Evolutionary conservation across 2,113 vertebrate genomes (phyloP), one percentile per base, ranked within the genome.

Genomic region (Melanostigma gelatinosum): DNA sequence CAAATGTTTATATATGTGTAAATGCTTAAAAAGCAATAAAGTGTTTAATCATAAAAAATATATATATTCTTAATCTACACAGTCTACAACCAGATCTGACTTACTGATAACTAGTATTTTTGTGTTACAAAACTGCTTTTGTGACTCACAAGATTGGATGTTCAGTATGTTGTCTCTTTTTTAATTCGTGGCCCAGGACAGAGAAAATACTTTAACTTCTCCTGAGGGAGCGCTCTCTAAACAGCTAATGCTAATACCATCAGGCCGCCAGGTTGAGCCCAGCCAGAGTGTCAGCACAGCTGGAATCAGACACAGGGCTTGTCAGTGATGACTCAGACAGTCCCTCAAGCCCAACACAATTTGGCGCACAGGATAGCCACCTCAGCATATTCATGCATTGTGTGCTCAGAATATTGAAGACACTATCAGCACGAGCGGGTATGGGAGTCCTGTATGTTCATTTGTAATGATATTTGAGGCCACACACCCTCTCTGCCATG

Each of bases 271-370:
- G 83, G 83, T 85, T 78, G 64, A 85, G 34, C 46, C 60, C 34
- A 69, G 79, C 63, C 60, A 15, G 69, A 85, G 73, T 79, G 78
- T 84, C 70, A 79, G 79, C 79, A 79, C 55, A 77, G 83, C 82
- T 84, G 83, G 80, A 90, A 90, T 89, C 86, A 87, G 69, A 88
- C 66, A 40, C 69, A 55, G 70, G 75, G 77, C 85, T 79, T 81
- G 90, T 90, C 88, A 89, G 71, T 69, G 82, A 86, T 91, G 89
- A 89, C 84, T 90, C 91, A 92, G 84, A 85, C 79, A 44, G 86
- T 89, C 88, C 90, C 92, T 90, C 79, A 92, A 86, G 87, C 82
- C 85, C 86, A 91, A 85, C 88, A 80, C 87, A 89, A 88, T 92
- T 89, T 90, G 88, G 82, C 75, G 29, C 67, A 68, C 81, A 88